phyloP scores from a whole-genome alignment of 2,797 vertebrate species.

The Hybognathus amarus region DNA sequence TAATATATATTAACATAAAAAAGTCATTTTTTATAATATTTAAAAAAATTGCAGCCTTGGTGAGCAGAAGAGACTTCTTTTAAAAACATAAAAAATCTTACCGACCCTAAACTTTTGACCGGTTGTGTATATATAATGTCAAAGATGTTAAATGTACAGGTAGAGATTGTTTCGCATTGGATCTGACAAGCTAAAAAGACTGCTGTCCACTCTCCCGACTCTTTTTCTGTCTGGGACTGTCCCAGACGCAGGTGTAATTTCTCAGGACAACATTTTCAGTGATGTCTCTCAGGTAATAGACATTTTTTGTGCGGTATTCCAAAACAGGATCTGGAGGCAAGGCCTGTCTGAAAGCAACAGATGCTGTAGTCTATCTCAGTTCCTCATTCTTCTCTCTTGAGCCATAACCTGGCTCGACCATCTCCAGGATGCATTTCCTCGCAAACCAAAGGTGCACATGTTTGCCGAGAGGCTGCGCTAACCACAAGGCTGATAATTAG shows the following conservation, averaged over 20 bases:
- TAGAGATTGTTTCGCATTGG: not conserved
- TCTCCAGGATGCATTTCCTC: not conserved
- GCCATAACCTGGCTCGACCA: not conserved
- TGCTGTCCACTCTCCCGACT: not conserved
- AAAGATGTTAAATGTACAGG: conserved; percentile 1
- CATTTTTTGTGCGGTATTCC: conserved; percentile 18
- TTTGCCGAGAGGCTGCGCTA: not conserved
- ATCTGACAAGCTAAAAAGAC: not conserved
- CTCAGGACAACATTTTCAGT: not conserved
- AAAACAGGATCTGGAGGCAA: not conserved
- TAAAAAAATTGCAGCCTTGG: no score
- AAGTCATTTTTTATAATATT: no score
- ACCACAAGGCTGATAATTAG: conserved; percentile 24
- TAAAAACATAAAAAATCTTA: no score
- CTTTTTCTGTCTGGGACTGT: not conserved
- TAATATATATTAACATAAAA: no score
- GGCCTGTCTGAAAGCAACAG: conserved; percentile 19
- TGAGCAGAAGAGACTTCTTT: no score
- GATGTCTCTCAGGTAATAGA: not conserved
- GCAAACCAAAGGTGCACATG: not conserved
- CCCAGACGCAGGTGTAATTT: not conserved
- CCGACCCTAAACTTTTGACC: no score
- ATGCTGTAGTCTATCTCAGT: conserved; percentile 12
- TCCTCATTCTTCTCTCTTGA: conserved; percentile 4
- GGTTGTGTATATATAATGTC: not conserved